Percentiles rank a stretch among this genome's conserved stretches.
These are phyloP conservation scores for Heterotilapia buettikoferi DNA, from an alignment of 2,113 vertebrate species.

Conservation along the genomic window DNA sequence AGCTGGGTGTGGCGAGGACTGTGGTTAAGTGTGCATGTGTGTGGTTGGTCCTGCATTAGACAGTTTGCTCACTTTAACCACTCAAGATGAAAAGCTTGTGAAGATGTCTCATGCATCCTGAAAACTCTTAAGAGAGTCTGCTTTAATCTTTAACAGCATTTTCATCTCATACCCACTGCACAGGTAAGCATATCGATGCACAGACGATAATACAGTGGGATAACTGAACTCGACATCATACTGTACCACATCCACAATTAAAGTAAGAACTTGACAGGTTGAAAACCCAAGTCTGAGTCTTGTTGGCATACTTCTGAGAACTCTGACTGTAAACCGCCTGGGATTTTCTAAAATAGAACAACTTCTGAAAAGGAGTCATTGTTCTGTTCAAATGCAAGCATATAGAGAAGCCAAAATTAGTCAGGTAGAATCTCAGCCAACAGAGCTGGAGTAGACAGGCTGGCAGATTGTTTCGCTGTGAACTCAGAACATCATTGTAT, in stretches of 20 bases:
- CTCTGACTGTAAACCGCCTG: conserved; percentile 49
- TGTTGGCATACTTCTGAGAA: conserved; percentile 39
- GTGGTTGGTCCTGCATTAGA: not conserved
- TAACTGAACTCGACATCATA: not conserved
- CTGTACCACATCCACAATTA: not conserved
- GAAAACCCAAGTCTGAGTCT: conserved; percentile 33
- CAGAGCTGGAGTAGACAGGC: conserved; percentile 7
- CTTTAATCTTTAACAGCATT: conserved; percentile 24
- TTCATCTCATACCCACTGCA: not conserved
- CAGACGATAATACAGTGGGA: not conserved
- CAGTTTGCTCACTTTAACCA: not conserved
- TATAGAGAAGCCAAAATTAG: conserved; percentile 50
- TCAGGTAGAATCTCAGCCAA: conserved; percentile 39
- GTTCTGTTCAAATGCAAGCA: conserved; percentile 36
- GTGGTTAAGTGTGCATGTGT: not conserved
- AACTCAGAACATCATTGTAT: conserved; percentile 11
- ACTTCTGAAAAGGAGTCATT: conserved; percentile 60
- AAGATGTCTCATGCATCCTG: not conserved
- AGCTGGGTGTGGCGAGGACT: not conserved
- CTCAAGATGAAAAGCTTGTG: not conserved
- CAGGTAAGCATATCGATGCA: not conserved
- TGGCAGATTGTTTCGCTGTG: conserved; percentile 25
- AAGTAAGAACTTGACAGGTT: conserved; percentile 40
- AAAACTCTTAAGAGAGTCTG: not conserved
- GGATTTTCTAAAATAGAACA: conserved; percentile 59